These are phyloP conservation scores for Nestor notabilis DNA, from an alignment of 2,113 vertebrate species.

Conservation along the genomic window DNA sequence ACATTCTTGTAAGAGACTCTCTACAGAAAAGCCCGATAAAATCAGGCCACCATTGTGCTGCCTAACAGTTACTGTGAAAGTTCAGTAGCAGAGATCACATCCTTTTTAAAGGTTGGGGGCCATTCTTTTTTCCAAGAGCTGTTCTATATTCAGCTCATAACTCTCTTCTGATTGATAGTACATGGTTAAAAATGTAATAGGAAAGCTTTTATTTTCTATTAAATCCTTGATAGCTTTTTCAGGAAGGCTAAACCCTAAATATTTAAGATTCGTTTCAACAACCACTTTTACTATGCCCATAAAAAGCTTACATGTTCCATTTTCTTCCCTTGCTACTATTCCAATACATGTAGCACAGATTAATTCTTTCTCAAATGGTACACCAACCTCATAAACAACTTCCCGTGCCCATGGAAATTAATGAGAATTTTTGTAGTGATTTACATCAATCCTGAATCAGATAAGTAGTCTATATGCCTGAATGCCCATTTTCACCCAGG, in stretches of 20 bases:
- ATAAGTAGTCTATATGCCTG: neutral
- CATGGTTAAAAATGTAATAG: neutral
- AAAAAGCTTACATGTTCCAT: neutral
- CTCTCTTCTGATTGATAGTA: neutral
- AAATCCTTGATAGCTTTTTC: neutral
- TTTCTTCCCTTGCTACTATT: neutral
- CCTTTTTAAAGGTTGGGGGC: neutral
- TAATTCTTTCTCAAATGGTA: neutral
- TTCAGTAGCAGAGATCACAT: neutral
- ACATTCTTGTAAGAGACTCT: neutral
- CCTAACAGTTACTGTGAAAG: neutral
- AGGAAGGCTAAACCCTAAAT: neutral
- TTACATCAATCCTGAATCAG: neutral
- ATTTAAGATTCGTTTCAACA: slow-evolving; percentile 3
- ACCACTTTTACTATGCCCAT: neutral
- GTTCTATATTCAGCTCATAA: neutral
- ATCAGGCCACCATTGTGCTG: neutral
- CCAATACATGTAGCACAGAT: neutral
- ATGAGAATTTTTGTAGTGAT: neutral
- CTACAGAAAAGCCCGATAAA: neutral
- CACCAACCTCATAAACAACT: neutral
- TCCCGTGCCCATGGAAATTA: neutral
- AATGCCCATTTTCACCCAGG: neutral
- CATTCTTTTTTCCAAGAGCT: neutral
- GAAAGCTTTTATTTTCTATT: slow-evolving; percentile 34